Evolutionary conservation across 2,888 invertebrate genomes (phyloP).

Genomic region (Drosophila quasianomalipes): DNA sequence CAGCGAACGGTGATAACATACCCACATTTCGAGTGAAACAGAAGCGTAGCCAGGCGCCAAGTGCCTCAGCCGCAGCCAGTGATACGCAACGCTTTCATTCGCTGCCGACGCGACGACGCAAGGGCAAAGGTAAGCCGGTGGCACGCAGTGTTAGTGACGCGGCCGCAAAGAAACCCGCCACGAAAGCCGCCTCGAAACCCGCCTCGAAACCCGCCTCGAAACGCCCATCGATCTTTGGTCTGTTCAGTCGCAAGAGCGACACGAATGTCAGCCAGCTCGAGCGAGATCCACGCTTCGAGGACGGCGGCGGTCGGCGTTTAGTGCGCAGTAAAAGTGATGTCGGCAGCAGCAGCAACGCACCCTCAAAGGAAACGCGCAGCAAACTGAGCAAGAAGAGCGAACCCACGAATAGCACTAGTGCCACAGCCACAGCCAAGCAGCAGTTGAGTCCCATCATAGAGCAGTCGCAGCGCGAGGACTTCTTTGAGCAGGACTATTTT

Average conservation of each 20-base stretch:
- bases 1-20: slow-evolving; percentile 85
- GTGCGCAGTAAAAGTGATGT: slow-evolving; percentile 89
- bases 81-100: slow-evolving; percentile 88
- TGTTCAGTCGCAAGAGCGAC: slow-evolving; percentile 88
- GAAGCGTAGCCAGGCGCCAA: slow-evolving; percentile 52
- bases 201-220: slow-evolving; percentile 84
- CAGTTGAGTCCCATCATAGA: slow-evolving; percentile 93
- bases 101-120: slow-evolving; percentile 88
- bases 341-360: slow-evolving; percentile 82
- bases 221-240: slow-evolving; percentile 89
- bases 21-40: slow-evolving; percentile 78
- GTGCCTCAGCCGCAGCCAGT: slow-evolving; percentile 8
- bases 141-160: slow-evolving; percentile 88
- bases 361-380: slow-evolving; percentile 60
- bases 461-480: slow-evolving; percentile 90
- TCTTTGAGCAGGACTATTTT: slow-evolving; percentile 86
- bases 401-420: slow-evolving; percentile 53
- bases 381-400: slow-evolving; percentile 63
- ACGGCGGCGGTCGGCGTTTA: slow-evolving; percentile 86
- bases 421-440: slow-evolving; percentile 81
- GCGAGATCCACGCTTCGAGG: slow-evolving; percentile 85
- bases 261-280: slow-evolving; percentile 85
- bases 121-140: slow-evolving; percentile 86
- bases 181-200: slow-evolving; percentile 53
- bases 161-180: slow-evolving; percentile 83